phyloP scores from a whole-genome alignment of 2,113 vertebrate genomes.

The Erythrocercus mccallii region DNA sequence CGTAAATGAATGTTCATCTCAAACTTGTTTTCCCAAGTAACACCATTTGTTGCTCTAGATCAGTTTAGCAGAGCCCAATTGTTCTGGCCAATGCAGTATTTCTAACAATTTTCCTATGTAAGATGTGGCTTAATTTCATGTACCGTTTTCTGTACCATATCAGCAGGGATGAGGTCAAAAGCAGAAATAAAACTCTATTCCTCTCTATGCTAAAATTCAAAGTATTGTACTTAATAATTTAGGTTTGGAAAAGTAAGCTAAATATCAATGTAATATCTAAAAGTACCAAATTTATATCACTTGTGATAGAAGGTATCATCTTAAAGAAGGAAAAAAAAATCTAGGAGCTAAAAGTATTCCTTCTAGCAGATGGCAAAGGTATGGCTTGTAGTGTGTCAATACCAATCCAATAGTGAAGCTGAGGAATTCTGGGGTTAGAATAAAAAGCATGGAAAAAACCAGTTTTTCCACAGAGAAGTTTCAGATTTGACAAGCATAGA shows the following conservation, averaged over 20 bases:
- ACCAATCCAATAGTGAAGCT: not conserved
- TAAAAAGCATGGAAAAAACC: not conserved
- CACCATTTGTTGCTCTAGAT: not conserved
- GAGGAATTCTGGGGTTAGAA: not conserved
- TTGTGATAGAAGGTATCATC: not conserved
- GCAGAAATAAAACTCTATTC: not conserved
- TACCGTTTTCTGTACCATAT: not conserved
- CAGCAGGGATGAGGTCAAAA: not conserved
- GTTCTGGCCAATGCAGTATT: not conserved
- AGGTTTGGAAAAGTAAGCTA: not conserved
- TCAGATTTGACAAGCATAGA: not conserved
- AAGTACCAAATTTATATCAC: not conserved
- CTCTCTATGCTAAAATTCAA: not conserved
- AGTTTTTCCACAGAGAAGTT: not conserved
- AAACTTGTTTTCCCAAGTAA: not conserved
- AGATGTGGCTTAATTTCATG: not conserved
- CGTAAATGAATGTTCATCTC: not conserved
- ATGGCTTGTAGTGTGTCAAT: not conserved
- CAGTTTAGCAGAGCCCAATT: not conserved
- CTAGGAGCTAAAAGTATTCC: not conserved
- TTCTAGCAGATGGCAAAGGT: not conserved
- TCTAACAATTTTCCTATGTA: not conserved
- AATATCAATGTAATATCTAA: not conserved
- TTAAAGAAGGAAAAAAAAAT: not conserved
- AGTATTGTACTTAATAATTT: not conserved